Conservation (phyloP, 2,113 vertebrate species). For the Menura novaehollandiae region DNA sequence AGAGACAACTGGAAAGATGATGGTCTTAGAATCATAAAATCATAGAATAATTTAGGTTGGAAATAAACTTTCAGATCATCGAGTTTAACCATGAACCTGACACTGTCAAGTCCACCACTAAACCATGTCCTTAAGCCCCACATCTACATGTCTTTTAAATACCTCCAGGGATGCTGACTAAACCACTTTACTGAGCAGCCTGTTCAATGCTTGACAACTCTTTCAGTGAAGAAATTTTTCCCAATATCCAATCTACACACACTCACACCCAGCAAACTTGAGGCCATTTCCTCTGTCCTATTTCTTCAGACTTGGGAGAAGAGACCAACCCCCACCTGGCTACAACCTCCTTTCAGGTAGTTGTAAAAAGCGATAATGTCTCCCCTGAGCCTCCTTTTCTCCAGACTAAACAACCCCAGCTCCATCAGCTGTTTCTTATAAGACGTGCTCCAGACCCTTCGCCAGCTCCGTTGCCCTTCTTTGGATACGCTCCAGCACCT, state of each 20-base stretch:
- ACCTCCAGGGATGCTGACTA: neutral
- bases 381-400: neutral
- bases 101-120: neutral
- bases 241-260: neutral
- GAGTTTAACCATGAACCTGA: neutral
- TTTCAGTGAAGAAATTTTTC: neutral
- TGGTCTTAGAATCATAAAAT: neutral
- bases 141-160: neutral
- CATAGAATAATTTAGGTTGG: accelerated
- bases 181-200: neutral
- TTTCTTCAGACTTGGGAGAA: neutral
- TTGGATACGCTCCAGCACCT: accelerated
- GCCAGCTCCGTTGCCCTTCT: neutral
- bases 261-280: neutral
- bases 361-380: neutral
- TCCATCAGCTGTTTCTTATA: neutral
- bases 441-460: neutral
- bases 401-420: neutral
- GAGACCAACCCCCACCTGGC: too few species aligned
- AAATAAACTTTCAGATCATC: neutral
- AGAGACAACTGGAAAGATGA: neutral
- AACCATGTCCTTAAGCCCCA: neutral
- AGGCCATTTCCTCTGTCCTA: neutral
- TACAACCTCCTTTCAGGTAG: neutral
- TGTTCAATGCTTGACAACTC: neutral